Evolutionary conservation across 2,888 invertebrate species (phyloP).

Genomic region (Fissipunctia ypsillon): DNA sequence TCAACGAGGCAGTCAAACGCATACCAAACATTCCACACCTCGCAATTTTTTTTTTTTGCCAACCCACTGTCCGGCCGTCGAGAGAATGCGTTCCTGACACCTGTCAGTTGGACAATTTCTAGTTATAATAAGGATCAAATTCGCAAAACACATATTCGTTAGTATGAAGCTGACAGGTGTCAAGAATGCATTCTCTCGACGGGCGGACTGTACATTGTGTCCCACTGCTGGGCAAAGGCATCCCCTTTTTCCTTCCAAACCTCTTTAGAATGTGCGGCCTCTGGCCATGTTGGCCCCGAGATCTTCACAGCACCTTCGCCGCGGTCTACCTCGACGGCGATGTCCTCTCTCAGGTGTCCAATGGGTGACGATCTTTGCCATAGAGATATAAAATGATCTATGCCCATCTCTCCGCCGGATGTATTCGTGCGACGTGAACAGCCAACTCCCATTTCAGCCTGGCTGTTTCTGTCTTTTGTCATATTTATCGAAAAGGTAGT

Average conservation of each 20-base stretch:
- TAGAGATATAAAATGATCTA: too few relatives aligned
- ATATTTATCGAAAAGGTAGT: slow-evolving; percentile 6
- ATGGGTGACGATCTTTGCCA: neutral
- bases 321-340: neutral
- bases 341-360: neutral
- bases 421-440: neutral
- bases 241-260: neutral
- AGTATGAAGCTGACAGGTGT: too few relatives aligned
- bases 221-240: neutral
- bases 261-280: neutral
- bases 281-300: neutral
- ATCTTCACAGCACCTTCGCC: neutral
- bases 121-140: too few relatives aligned
- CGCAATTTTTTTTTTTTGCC: too few relatives aligned
- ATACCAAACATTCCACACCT: too few relatives aligned
- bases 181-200: too few relatives aligned
- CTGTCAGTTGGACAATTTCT: too few relatives aligned
- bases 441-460: neutral
- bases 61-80: too few relatives aligned
- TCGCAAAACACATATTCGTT: too few relatives aligned
- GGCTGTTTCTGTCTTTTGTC: neutral
- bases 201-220: too few relatives aligned
- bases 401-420: neutral
- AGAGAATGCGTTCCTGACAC: too few relatives aligned
- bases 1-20: neutral